These are phyloP conservation scores for Nymphicus hollandicus DNA, from an alignment of 2,113 vertebrate species.

Conservation along the genomic window DNA sequence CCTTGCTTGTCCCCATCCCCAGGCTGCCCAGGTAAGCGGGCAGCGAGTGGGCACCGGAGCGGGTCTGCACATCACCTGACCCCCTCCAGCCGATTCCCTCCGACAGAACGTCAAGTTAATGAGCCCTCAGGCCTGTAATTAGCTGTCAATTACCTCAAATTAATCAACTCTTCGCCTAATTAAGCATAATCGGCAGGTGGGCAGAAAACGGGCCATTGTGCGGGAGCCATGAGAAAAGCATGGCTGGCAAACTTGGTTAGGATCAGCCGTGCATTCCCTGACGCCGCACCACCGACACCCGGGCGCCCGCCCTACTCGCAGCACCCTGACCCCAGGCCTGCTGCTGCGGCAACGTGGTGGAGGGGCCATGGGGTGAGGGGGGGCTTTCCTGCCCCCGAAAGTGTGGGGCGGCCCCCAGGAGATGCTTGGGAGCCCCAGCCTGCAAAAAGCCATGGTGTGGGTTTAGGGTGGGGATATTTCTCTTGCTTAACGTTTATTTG, in stretches of 20 bases:
- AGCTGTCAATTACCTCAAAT: constrained; percentile 99
- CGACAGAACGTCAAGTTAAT: constrained; percentile 91
- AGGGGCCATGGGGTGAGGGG: neutral
- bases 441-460: accelerated
- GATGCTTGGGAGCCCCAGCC: neutral
- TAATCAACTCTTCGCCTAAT: constrained; percentile 99
- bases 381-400: neutral
- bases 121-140: constrained; percentile 92
- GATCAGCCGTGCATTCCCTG: constrained; percentile 79
- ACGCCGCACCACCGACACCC: constrained; percentile 56
- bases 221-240: constrained; percentile 91
- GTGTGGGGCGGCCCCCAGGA: neutral
- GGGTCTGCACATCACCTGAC: constrained; percentile 75
- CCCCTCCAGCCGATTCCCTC: constrained; percentile 79
- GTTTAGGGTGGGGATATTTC: accelerated
- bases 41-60: neutral
- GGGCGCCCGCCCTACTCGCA: neutral
- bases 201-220: constrained; percentile 90
- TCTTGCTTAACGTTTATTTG: accelerated
- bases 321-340: neutral
- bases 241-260: constrained; percentile 87
- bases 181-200: constrained; percentile 95
- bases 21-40: constrained; percentile 31
- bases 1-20: neutral
- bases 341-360: neutral